These are phyloP conservation scores for Dioctria rufipes DNA, from an alignment of 2,888 invertebrate genomes.

Conservation along the genomic window DNA sequence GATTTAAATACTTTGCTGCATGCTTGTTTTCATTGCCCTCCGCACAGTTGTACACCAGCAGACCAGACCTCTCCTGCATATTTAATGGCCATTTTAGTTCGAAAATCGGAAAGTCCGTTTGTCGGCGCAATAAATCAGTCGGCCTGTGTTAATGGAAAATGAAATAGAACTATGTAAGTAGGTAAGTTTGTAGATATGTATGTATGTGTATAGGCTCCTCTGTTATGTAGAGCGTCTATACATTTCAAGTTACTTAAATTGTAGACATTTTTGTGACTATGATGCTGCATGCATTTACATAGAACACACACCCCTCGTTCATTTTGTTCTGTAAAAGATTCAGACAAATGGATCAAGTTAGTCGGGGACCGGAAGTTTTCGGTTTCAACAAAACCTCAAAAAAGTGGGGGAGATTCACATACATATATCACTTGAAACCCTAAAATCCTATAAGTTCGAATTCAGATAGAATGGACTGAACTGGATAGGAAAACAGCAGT, in stretches of 20 bases:
- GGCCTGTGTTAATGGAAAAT: conserved; percentile 3
- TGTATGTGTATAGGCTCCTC: neutral
- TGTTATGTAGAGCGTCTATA: neutral
- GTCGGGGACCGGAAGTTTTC: neutral
- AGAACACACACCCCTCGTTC: conserved; percentile 10
- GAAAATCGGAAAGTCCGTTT: neutral
- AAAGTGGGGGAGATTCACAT: neutral
- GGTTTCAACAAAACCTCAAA: conserved; percentile 2
- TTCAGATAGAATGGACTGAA: neutral
- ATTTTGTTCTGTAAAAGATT: neutral
- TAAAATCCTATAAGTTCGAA: neutral
- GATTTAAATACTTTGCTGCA: neutral
- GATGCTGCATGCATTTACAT: neutral
- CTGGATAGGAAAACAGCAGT: too few species aligned
- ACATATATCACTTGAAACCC: neutral
- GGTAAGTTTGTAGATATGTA: too few species aligned
- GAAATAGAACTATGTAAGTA: neutral
- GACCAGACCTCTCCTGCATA: neutral
- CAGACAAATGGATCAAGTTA: neutral
- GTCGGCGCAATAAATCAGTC: conserved; percentile 9
- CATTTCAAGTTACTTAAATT: neutral
- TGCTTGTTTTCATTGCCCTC: neutral
- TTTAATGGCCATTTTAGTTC: neutral
- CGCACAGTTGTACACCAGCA: neutral
- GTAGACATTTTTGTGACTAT: conserved; percentile 5